A percentile compares a stretch with the other conserved stretches of the same genome.
phyloP scores from a whole-genome alignment of 2,888 invertebrate species.

The Pecten maximus region DNA sequence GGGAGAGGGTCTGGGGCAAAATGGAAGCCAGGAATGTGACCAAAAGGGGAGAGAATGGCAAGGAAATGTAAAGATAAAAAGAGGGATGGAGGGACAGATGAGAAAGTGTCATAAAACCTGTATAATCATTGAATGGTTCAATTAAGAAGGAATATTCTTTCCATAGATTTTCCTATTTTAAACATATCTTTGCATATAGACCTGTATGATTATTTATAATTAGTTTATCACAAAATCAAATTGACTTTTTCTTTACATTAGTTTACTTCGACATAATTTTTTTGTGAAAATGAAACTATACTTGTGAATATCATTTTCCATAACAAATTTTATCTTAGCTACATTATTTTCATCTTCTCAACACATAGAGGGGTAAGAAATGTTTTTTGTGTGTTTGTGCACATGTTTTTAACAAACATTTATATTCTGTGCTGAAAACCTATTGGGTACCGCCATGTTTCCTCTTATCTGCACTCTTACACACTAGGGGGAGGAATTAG shows the following conservation, averaged over 20 bases:
- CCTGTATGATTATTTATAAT: no score
- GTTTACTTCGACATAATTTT: neutral
- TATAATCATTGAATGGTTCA: no score
- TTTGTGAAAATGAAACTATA: neutral
- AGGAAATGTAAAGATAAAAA: neutral
- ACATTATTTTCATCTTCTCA: conserved; percentile 1
- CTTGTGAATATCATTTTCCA: neutral
- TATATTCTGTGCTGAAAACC: neutral
- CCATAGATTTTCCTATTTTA: no score
- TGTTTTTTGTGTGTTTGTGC: neutral
- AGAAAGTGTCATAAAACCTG: no score
- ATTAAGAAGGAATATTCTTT: no score
- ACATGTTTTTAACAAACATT: conserved; percentile 20
- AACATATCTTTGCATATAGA: no score
- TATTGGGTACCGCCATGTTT: neutral
- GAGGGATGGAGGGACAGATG: no score
- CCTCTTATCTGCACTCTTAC: conserved; percentile 14
- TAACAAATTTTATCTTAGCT: neutral
- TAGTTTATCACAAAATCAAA: neutral
- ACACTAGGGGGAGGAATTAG: conserved; percentile 20
- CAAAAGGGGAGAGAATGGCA: neutral
- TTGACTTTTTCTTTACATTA: neutral
- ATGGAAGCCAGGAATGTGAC: neutral
- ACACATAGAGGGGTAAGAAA: neutral
- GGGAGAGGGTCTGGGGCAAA: neutral